These are phyloP conservation scores for Ferrisia virgata DNA, from an alignment of 2,888 invertebrate genomes.

Conservation along the genomic window DNA sequence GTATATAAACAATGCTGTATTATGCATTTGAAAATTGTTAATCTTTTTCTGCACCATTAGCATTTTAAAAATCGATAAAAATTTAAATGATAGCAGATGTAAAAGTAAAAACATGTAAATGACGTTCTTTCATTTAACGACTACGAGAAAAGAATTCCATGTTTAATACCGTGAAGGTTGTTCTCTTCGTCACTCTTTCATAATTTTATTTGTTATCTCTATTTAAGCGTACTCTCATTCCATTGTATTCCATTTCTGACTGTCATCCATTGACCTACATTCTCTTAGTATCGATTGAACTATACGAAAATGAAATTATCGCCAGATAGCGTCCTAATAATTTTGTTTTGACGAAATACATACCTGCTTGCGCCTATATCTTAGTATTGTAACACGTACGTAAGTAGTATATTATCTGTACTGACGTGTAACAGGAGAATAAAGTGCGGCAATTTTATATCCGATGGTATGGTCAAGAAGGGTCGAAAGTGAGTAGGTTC, in stretches of 20 bases:
- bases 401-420: no score
- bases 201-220: constrained; percentile 28
- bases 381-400: background rate
- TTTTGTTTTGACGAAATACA: constrained; percentile 11
- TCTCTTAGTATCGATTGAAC: constrained; percentile 32
- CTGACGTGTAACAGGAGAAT: background rate
- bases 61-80: background rate
- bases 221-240: constrained; percentile 22
- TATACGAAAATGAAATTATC: constrained; percentile 31
- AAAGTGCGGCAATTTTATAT: background rate
- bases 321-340: constrained; percentile 35
- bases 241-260: constrained; percentile 34
- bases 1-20: background rate
- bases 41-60: background rate
- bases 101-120: constrained; percentile 38
- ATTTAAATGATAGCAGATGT: constrained; percentile 10
- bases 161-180: constrained; percentile 37
- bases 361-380: background rate
- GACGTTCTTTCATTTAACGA: constrained; percentile 24
- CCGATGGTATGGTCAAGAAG: constrained; percentile 12
- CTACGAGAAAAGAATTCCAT: constrained; percentile 25
- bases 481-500: background rate
- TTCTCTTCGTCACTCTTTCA: constrained; percentile 28
- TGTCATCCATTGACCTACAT: constrained; percentile 38
- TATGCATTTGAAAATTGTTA: background rate